These are phyloP conservation scores for Schizopygopsis malacanthus DNA, from an alignment of 2,797 vertebrate genomes.

Conservation along the genomic window DNA sequence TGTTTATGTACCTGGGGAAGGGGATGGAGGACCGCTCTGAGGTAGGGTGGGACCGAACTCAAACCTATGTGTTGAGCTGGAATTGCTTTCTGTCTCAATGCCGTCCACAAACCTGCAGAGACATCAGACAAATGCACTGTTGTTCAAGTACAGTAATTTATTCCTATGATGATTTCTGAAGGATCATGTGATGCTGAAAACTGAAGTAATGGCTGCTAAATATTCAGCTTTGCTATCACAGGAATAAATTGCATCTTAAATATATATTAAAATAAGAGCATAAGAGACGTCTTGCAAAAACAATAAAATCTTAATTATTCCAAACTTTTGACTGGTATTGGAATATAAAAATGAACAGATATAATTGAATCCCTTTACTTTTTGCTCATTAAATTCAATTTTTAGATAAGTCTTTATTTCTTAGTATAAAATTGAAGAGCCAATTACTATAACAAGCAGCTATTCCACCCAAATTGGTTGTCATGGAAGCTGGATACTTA, in stretches of 20 bases:
- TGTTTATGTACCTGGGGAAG: slow-evolving; percentile 47
- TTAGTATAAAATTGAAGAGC: slow-evolving; percentile 48
- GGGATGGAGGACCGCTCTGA: slow-evolving; percentile 64
- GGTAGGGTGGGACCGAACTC: slow-evolving; percentile 78
- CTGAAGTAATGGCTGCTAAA: not conserved
- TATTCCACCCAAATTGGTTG: slow-evolving; percentile 63
- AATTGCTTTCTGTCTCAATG: slow-evolving; percentile 79
- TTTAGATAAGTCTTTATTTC: slow-evolving; percentile 39
- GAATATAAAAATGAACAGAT: not conserved
- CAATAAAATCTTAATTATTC: not conserved
- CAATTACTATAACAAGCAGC: slow-evolving; percentile 49
- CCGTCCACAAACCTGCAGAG: slow-evolving; percentile 81
- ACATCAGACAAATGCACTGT: slow-evolving; percentile 15
- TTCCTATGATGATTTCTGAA: not conserved
- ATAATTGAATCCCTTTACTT: slow-evolving; percentile 15
- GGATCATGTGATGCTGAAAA: not conserved
- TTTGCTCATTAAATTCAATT: slow-evolving; percentile 13
- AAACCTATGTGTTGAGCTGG: slow-evolving; percentile 76
- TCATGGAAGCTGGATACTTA: slow-evolving; percentile 73
- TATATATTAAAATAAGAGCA: not conserved
- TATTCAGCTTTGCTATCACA: not conserved
- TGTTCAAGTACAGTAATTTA: not conserved
- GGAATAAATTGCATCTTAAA: not conserved
- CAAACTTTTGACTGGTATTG: not conserved
- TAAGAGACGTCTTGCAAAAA: not conserved